Conservation (phyloP, 2,113 vertebrate species). For the Dissostichus mawsoni region DNA sequence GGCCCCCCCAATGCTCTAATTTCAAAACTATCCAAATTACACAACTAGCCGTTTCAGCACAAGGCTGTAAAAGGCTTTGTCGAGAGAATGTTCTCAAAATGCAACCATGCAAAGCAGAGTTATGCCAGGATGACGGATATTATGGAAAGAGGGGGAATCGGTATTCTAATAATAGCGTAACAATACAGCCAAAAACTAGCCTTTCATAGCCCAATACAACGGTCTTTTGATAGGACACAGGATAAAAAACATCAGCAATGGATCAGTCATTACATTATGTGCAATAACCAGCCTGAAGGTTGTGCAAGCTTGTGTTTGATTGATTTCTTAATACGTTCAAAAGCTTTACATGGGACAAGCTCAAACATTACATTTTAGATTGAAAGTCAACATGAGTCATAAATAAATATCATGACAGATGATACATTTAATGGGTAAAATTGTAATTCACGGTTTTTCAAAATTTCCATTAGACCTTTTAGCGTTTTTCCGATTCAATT, state of each 20-base stretch:
- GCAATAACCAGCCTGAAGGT: background rate
- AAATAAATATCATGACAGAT: background rate
- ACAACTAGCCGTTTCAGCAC: conserved; percentile 66
- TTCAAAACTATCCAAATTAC: conserved; percentile 75
- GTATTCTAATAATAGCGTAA: conserved; percentile 68
- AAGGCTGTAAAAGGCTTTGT: conserved; percentile 72
- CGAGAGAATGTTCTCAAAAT: conserved; percentile 69
- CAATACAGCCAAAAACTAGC: conserved; percentile 61
- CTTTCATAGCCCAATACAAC: conserved; percentile 62
- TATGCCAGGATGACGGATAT: conserved; percentile 72
- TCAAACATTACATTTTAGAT: background rate
- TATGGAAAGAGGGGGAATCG: conserved; percentile 69
- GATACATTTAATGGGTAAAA: background rate
- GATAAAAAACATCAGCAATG: conserved; percentile 25
- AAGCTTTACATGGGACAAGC: background rate
- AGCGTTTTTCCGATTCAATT: background rate
- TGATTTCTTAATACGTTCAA: background rate
- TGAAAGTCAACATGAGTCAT: background rate
- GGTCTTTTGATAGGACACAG: conserved; percentile 53
- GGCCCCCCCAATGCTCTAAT: conserved; percentile 57
- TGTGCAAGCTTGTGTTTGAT: background rate
- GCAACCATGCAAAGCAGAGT: conserved; percentile 75
- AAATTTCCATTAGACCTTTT: background rate
- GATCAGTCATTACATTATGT: background rate
- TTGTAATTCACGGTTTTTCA: background rate